These are phyloP conservation scores for Pseudochirops cupreus DNA, from an alignment of 2,797 vertebrate genomes.

Conservation along the genomic window DNA sequence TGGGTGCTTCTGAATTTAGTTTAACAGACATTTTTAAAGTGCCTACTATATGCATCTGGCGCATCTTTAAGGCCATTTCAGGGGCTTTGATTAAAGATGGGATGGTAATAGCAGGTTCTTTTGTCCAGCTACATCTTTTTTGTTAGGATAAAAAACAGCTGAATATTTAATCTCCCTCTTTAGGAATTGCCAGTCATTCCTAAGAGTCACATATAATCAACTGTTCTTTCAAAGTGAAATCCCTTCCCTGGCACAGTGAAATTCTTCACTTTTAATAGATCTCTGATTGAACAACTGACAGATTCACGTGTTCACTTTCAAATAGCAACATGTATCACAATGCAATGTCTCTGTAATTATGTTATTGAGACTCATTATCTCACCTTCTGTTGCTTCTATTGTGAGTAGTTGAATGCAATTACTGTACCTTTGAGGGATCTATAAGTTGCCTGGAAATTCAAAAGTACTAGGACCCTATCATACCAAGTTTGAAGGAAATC, in stretches of 20 bases:
- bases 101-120: neutral
- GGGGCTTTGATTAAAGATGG: neutral
- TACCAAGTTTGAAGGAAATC: conserved; percentile 55
- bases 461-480: neutral
- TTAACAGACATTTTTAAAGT: neutral
- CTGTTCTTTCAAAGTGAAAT: neutral
- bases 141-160: neutral
- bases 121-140: neutral
- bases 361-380: conserved; percentile 39
- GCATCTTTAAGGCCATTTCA: neutral
- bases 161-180: neutral
- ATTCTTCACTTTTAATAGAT: conserved; percentile 3
- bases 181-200: neutral
- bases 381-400: conserved; percentile 16
- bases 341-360: neutral
- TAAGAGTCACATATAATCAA: neutral
- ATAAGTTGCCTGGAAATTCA: conserved; percentile 35
- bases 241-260: neutral
- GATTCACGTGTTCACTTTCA: neutral
- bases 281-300: conserved; percentile 2
- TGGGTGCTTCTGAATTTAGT: neutral
- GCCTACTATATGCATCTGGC: neutral
- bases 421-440: neutral
- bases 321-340: neutral
- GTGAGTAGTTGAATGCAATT: conserved; percentile 32